These are phyloP conservation scores for Xenopus borealis DNA, from an alignment of 2,113 vertebrate genomes.

Conservation along the genomic window DNA sequence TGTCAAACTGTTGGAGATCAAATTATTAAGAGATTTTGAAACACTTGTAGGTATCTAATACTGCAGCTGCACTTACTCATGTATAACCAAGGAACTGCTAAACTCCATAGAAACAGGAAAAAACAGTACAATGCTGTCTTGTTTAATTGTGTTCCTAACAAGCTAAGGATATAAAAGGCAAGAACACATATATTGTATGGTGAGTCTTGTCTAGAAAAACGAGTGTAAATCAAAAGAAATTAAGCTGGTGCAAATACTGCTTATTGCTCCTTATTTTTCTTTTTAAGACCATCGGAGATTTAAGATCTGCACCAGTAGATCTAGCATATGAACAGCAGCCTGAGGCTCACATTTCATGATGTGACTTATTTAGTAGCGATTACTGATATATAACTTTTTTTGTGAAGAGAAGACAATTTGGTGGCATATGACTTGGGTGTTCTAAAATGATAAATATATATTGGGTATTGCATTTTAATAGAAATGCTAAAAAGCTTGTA, in stretches of 20 bases:
- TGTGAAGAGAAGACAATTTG: too few relatives aligned
- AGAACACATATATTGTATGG: slow-evolving; percentile 43
- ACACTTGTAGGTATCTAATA: slow-evolving; percentile 44
- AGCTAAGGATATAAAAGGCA: slow-evolving; percentile 40
- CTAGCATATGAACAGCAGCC: slow-evolving; percentile 5
- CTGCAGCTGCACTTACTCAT: slow-evolving; percentile 60
- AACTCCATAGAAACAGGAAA: slow-evolving; percentile 67
- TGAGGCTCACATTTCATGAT: slow-evolving; percentile 15
- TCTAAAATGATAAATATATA: too few relatives aligned
- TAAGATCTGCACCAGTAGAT: slow-evolving; percentile 17
- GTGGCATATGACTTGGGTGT: too few relatives aligned
- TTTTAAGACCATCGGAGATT: slow-evolving; percentile 12
- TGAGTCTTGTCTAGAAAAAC: slow-evolving; percentile 49
- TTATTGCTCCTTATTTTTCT: slow-evolving; percentile 18
- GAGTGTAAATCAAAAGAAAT: slow-evolving; percentile 17
- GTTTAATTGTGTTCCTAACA: slow-evolving; percentile 39
- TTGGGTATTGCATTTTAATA: too few relatives aligned
- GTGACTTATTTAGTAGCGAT: not conserved
- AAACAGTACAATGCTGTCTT: slow-evolving; percentile 35
- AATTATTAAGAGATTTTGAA: slow-evolving; percentile 17
- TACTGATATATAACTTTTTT: too few relatives aligned
- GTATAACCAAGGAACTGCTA: slow-evolving; percentile 55
- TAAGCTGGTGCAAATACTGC: slow-evolving; percentile 6
- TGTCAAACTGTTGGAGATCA: slow-evolving; percentile 12
- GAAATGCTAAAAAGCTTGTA: too few relatives aligned